These are phyloP conservation scores for Teleiodes luculella DNA, from an alignment of 2,888 invertebrate species.

Conservation along the genomic window DNA sequence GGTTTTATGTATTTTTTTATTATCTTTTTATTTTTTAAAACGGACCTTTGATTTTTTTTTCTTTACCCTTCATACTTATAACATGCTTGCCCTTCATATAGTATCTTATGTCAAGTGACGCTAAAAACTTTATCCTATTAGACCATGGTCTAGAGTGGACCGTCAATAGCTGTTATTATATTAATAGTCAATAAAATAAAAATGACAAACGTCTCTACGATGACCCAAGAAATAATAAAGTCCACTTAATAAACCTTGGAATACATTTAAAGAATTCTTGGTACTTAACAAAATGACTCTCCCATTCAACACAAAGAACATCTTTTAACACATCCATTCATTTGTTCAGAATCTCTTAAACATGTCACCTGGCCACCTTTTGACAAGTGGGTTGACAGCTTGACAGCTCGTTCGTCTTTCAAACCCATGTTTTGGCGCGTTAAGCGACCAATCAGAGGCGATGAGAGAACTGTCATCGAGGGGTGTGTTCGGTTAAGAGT, in stretches of 20 bases:
- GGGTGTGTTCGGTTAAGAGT: not conserved
- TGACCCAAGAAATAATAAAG: no score
- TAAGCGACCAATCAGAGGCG: slow-evolving; percentile 61
- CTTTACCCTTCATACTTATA: no score
- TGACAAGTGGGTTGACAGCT: slow-evolving; percentile 52
- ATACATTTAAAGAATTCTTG: not conserved
- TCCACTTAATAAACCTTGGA: not conserved
- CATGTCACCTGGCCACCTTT: not conserved
- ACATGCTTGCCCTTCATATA: no score
- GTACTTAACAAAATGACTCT: not conserved
- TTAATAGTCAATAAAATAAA: no score
- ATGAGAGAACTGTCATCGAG: slow-evolving; percentile 54
- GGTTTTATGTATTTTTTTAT: no score
- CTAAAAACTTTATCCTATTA: no score
- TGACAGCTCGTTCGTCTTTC: slow-evolving; percentile 44
- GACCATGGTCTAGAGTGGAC: no score
- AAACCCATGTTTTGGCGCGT: slow-evolving; percentile 53
- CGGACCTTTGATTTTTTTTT: no score
- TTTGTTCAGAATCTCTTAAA: slow-evolving; percentile 26
- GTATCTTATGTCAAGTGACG: no score
- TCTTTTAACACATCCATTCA: slow-evolving; percentile 21
- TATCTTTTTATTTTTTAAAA: no score
- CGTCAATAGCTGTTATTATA: no score
- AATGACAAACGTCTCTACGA: no score
- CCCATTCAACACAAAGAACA: not conserved